Percentiles rank a stretch among this genome's conserved stretches.
Evolutionary conservation across 2,888 invertebrate genomes (phyloP).

Genomic region (Agrotis ipsilon): DNA sequence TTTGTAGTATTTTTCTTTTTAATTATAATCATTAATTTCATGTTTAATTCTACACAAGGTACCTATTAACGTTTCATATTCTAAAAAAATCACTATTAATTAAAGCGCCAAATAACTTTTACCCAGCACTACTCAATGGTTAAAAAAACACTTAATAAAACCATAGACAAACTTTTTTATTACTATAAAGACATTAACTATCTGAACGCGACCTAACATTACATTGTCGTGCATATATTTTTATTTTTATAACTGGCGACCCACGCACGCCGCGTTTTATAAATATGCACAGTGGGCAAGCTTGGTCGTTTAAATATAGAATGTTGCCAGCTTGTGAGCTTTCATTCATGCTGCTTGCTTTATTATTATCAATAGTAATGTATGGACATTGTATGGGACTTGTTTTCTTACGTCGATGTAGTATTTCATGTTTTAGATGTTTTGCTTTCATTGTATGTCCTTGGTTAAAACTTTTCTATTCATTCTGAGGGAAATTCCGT

Average conservation of each 20-base stretch:
- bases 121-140: no score
- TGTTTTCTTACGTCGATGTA: conserved; percentile 26
- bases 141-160: no score
- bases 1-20: no score
- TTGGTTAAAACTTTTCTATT: background rate
- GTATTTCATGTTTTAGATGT: background rate
- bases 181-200: background rate
- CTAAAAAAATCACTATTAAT: no score
- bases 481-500: no score
- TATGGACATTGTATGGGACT: conserved; percentile 19
- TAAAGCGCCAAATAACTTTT: no score
- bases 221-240: conserved; percentile 60
- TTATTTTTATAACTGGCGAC: conserved; percentile 62
- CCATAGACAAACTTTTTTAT: no score
- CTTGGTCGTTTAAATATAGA: conserved; percentile 59
- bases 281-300: conserved; percentile 55
- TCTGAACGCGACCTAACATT: conserved; percentile 32
- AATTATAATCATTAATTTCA: no score
- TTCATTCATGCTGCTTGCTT: conserved; percentile 61
- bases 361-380: conserved; percentile 47
- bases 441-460: background rate
- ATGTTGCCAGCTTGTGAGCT: conserved; percentile 38
- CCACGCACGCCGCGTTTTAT: conserved; percentile 59
- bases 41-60: no score
- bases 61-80: no score